phyloP scores from a whole-genome alignment of 2,113 vertebrate genomes.

The Condylura cristata region DNA sequence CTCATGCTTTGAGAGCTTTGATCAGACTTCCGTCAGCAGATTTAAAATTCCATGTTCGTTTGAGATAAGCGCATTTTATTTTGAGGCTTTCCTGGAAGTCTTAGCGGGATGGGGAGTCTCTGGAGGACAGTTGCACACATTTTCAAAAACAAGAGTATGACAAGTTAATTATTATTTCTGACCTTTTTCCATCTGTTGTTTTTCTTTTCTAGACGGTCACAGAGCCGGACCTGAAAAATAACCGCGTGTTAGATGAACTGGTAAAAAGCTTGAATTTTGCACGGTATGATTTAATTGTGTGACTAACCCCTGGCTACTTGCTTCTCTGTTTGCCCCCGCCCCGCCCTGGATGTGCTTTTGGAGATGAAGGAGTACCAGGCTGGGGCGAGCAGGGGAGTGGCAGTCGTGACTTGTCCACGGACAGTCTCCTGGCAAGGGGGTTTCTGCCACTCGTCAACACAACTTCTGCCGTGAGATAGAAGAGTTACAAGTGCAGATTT shows the following conservation, averaged over 20 bases:
- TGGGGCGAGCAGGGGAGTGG: neutral
- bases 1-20: neutral
- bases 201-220: slow-evolving; percentile 88
- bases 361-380: neutral
- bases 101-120: neutral
- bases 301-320: slow-evolving; percentile 26
- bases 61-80: slow-evolving; percentile 34
- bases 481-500: slow-evolving; percentile 1
- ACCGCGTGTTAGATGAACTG: slow-evolving; percentile 93
- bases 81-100: slow-evolving; percentile 41
- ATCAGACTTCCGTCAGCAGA: slow-evolving; percentile 21
- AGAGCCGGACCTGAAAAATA: slow-evolving; percentile 94
- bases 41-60: neutral
- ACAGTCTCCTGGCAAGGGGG: neutral
- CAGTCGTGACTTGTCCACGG: neutral
- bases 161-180: slow-evolving; percentile 61
- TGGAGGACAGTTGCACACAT: slow-evolving; percentile 15
- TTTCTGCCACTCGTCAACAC: neutral
- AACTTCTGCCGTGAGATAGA: neutral
- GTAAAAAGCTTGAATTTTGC: slow-evolving; percentile 90
- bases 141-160: slow-evolving; percentile 23
- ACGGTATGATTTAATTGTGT: slow-evolving; percentile 86
- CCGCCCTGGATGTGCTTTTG: neutral
- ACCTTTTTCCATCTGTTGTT: slow-evolving; percentile 64
- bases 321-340: neutral